Base-by-base conservation (phyloP, 2,888 invertebrate genomes). In the Pristionchus maxplancki region DNA sequence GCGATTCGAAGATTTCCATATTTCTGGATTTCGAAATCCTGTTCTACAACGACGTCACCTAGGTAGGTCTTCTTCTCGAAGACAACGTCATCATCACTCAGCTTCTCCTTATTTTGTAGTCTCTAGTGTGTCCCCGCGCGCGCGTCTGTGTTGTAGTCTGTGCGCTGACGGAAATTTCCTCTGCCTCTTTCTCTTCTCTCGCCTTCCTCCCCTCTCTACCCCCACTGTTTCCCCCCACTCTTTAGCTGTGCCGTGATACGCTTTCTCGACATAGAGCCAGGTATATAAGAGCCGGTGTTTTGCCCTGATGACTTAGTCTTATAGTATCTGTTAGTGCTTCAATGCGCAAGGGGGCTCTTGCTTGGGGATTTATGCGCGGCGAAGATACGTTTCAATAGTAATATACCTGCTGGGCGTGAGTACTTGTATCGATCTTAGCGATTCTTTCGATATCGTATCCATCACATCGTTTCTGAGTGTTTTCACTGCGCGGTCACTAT, bases 111-210 rank as follows among this genome's bases (percentile, higher is more conserved):
- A 24, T 31, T 11, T 5, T 78, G 50, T 82, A 50, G 82, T 82
- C 28, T 82, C 31, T 82, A 50, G 82, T 82, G 50, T 48, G 50
- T 82, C 82, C 31, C 40, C 37, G 74, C 78, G 48, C 78, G 44
- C 44, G 67, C n/a, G 24, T 20, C 9, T 74, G 28, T 82, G 50
- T 5, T 82, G 17, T 82, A 50, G 82, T 82, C 20, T 82, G 82
- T 82, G 82, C 82, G 82, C 82, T 82, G 82, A 82, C 82, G 31
- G 50, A 50, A 31, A 50, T 34, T 82, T 48, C 31, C 50, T 83
- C 74, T 81, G 71, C n/a, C 67, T 67, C 50, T 74, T 62, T 83
- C n/a, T n/a, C n/a, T 24, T 53, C 67, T 88, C 84, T 40, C 37
- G 74, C 71, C 34, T 62, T 31, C 82, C 48, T 17, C 50, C 81